phyloP scores from a whole-genome alignment of 1,140 invertebrate species.

The Rhagoletis zephyria region DNA sequence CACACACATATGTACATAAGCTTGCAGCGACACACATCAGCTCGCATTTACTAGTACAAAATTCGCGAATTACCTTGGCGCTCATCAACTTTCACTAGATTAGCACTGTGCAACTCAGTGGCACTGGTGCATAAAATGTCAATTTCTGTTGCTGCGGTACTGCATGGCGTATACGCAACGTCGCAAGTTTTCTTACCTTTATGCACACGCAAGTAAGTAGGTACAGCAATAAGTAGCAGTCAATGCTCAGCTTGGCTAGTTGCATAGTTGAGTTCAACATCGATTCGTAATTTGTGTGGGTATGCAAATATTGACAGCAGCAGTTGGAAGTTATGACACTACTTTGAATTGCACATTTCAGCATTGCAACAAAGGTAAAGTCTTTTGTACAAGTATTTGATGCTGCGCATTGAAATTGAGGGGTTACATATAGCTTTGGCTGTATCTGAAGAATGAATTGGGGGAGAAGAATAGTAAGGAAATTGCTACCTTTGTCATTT shows the following conservation, averaged over 20 bases:
- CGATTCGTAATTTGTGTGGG: slow-evolving; percentile 22
- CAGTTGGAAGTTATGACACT: slow-evolving; percentile 52
- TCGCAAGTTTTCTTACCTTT: not conserved
- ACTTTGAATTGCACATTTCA: not conserved
- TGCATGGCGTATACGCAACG: not conserved
- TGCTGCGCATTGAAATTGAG: not conserved
- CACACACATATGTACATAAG: not conserved
- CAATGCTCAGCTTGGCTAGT: not conserved
- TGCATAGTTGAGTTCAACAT: not conserved
- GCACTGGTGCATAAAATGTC: slow-evolving; percentile 7
- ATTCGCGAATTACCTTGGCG: slow-evolving; percentile 34
- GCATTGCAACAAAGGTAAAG: not conserved
- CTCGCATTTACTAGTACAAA: not conserved
- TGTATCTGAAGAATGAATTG: not conserved
- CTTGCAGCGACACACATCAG: not conserved
- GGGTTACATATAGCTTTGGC: not conserved
- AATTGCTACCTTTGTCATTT: slow-evolving; percentile 6
- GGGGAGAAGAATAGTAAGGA: too few relatives aligned
- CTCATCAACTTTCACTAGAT: slow-evolving; percentile 52
- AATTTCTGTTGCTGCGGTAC: not conserved
- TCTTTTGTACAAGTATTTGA: slow-evolving; percentile 19
- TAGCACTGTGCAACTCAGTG: slow-evolving; percentile 37
- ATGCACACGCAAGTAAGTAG: too few relatives aligned
- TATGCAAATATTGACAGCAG: slow-evolving; percentile 28
- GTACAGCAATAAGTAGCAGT: too few relatives aligned